Conservation (phyloP, 2,113 vertebrate genomes). For the Electrona antarctica region DNA sequence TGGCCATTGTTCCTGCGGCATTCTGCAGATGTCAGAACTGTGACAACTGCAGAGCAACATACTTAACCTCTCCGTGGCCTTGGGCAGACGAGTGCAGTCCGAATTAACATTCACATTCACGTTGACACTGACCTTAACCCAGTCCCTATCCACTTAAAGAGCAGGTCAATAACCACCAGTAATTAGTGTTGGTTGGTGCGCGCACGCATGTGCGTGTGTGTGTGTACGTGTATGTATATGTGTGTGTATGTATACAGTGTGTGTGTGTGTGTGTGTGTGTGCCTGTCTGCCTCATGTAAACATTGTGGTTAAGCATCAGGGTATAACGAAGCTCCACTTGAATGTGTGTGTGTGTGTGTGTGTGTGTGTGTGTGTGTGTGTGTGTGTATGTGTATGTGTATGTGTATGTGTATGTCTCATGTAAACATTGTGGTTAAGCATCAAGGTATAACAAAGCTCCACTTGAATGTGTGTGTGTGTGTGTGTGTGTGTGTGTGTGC, state of each 20-base stretch:
- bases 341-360: background rate
- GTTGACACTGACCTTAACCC: conserved; percentile 6
- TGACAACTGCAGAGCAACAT: conserved; percentile 33
- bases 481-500: too few species aligned
- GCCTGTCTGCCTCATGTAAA: background rate
- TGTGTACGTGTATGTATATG: background rate
- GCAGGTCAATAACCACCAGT: conserved; percentile 41
- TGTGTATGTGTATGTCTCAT: background rate
- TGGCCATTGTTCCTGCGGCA: background rate
- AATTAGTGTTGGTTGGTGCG: conserved; percentile 19
- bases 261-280: background rate
- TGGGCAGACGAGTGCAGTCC: conserved; percentile 22
- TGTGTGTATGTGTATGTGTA: background rate
- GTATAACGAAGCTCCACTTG: background rate
- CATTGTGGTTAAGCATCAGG: conserved; percentile 1
- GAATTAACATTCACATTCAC: conserved; percentile 38
- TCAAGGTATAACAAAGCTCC: background rate
- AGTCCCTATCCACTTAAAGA: conserved; percentile 7
- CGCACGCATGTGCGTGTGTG: background rate
- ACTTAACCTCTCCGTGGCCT: conserved; percentile 36
- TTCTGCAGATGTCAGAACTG: conserved; percentile 24
- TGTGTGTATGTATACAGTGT: background rate
- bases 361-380: too few species aligned
- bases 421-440: background rate
- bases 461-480: background rate